phyloP scores from a whole-genome alignment of 2,797 vertebrate species.

The Phalloptychus januarius region DNA sequence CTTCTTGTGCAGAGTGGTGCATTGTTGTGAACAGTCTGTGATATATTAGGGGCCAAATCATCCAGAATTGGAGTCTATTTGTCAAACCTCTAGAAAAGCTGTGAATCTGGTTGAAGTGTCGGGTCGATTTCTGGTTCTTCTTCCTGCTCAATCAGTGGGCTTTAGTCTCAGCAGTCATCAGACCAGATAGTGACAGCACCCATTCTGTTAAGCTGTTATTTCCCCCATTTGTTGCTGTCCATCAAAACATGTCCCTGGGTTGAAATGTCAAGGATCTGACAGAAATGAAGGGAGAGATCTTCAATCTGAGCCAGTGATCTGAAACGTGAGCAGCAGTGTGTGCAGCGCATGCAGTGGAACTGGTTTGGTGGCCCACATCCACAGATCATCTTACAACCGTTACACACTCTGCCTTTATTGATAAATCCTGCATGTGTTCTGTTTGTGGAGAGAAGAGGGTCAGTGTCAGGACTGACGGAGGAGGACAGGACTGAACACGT shows the following conservation, averaged over 20 bases:
- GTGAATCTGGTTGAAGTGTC: neutral
- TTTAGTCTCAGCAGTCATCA: neutral
- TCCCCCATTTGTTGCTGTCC: neutral
- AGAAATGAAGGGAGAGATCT: neutral
- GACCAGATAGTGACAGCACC: neutral
- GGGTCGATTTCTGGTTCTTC: neutral
- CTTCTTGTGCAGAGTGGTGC: neutral
- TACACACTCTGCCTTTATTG: constrained; percentile 31
- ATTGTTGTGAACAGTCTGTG: neutral
- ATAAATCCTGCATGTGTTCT: constrained; percentile 10
- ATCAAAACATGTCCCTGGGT: neutral
- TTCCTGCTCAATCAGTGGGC: neutral
- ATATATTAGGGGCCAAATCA: neutral
- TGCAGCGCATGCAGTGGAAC: neutral
- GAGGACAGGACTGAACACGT: constrained; percentile 25
- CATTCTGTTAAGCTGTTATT: neutral
- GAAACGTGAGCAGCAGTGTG: neutral
- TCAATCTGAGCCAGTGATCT: neutral
- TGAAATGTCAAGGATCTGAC: neutral
- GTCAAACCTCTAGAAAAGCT: neutral
- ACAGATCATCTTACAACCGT: constrained; percentile 23
- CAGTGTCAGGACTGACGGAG: constrained; percentile 8
- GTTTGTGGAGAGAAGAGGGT: constrained; percentile 4
- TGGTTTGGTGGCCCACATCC: constrained; percentile 25
- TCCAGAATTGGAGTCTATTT: neutral